phyloP scores from a whole-genome alignment of 2,888 invertebrate species.

The Teleogryllus oceanicus region DNA sequence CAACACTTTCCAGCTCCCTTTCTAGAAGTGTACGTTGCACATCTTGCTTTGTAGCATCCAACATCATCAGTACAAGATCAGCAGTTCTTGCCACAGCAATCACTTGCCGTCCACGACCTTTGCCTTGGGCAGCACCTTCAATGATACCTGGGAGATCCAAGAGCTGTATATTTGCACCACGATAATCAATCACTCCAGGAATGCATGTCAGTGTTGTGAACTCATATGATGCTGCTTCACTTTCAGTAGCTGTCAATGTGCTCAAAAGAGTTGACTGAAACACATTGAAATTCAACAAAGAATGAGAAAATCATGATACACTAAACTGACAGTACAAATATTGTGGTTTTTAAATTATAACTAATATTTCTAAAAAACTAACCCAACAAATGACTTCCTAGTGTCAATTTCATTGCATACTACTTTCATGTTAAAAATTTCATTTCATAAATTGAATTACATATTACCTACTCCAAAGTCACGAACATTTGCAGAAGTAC shows the following conservation, averaged over 20 bases:
- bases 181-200: constrained; percentile 97
- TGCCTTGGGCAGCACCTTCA: constrained; percentile 96
- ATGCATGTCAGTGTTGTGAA: constrained; percentile 99
- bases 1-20: constrained; percentile 94
- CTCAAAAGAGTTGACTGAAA: constrained; percentile 88
- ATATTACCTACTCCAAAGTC: too few relatives aligned
- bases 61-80: constrained; percentile 97
- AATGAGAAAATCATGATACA: not conserved
- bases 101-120: constrained; percentile 89
- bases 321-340: not conserved
- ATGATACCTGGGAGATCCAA: constrained; percentile 99
- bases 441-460: too few relatives aligned
- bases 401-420: too few relatives aligned
- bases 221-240: constrained; percentile 96
- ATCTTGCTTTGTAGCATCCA: constrained; percentile 98
- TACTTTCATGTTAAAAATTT: too few relatives aligned
- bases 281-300: not conserved
- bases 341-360: too few relatives aligned
- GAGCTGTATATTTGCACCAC: constrained; percentile 97
- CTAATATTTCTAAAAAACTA: too few relatives aligned
- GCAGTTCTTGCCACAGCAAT: constrained; percentile 98
- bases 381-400: too few relatives aligned
- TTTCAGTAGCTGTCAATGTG: constrained; percentile 92
- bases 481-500: too few relatives aligned
- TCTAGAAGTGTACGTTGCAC: constrained; percentile 89